Evolutionary conservation across 2,113 vertebrate genomes (phyloP).

Genomic region (Poecilia latipinna): DNA sequence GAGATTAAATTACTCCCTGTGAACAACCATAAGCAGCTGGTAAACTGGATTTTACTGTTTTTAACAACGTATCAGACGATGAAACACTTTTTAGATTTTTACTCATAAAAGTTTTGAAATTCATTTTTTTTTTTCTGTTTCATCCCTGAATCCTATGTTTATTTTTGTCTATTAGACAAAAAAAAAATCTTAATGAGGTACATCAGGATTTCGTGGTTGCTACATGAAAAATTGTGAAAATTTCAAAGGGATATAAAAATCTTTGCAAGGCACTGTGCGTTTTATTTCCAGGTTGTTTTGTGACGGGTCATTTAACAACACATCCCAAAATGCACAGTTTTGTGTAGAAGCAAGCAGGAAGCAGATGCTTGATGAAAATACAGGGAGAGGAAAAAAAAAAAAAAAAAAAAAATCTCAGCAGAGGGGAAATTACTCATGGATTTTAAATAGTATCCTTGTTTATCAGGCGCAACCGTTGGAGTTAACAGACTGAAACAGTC

Average conservation of each 20-base stretch:
- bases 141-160: background rate
- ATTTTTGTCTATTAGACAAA: background rate
- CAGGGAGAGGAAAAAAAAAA: background rate
- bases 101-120: no score
- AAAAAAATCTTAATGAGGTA: background rate
- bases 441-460: background rate
- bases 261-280: background rate
- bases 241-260: background rate
- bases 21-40: no score
- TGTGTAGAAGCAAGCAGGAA: constrained; percentile 18
- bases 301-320: background rate
- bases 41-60: no score
- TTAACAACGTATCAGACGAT: no score
- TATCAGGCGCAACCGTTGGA: background rate
- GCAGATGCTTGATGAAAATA: constrained; percentile 14
- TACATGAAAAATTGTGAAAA: background rate
- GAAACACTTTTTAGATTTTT: no score
- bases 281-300: background rate
- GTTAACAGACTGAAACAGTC: constrained; percentile 3
- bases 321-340: background rate
- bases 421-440: background rate
- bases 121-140: background rate
- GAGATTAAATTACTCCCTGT: no score
- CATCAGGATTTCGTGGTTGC: no score
- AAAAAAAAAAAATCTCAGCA: no score